These are phyloP conservation scores for Ctenopoma multispine DNA, from an alignment of 2,797 vertebrate genomes.

Conservation along the genomic window DNA sequence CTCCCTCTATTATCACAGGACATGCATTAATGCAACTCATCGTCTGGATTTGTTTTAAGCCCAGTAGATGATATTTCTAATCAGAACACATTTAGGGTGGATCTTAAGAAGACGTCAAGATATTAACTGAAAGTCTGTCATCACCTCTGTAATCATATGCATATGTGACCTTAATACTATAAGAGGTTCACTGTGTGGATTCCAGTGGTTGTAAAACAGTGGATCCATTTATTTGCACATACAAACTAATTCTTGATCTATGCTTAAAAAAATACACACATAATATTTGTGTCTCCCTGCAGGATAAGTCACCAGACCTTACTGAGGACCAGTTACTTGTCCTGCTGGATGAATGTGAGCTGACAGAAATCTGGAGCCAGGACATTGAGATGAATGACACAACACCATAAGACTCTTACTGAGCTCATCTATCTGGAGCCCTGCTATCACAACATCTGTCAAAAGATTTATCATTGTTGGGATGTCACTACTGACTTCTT, in stretches of 20 bases:
- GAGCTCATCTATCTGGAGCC: constrained; percentile 62
- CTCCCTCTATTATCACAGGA: constrained; percentile 58
- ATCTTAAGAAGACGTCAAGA: constrained; percentile 20
- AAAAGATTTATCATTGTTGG: constrained; percentile 7
- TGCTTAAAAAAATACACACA: neutral
- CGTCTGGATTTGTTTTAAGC: constrained; percentile 42
- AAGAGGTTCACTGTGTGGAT: constrained; percentile 1
- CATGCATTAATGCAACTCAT: constrained; percentile 36
- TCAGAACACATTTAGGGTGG: constrained; percentile 26
- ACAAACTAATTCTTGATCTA: neutral
- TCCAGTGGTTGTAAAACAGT: neutral
- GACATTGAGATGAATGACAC: constrained; percentile 48
- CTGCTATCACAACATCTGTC: constrained; percentile 30
- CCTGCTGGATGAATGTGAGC: constrained; percentile 88
- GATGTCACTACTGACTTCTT: neutral
- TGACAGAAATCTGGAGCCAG: constrained; percentile 71
- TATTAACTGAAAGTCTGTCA: constrained; percentile 10
- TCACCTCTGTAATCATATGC: constrained; percentile 9
- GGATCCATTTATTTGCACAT: neutral
- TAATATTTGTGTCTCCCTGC: constrained; percentile 42
- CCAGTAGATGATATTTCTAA: constrained; percentile 16
- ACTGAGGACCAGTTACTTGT: constrained; percentile 85
- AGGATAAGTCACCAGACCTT: constrained; percentile 79
- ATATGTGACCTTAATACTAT: constrained; percentile 14
- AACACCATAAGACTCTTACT: constrained; percentile 31